Base-by-base conservation (phyloP, 2,888 invertebrate genomes). In the Boloria euphrosyne region DNA sequence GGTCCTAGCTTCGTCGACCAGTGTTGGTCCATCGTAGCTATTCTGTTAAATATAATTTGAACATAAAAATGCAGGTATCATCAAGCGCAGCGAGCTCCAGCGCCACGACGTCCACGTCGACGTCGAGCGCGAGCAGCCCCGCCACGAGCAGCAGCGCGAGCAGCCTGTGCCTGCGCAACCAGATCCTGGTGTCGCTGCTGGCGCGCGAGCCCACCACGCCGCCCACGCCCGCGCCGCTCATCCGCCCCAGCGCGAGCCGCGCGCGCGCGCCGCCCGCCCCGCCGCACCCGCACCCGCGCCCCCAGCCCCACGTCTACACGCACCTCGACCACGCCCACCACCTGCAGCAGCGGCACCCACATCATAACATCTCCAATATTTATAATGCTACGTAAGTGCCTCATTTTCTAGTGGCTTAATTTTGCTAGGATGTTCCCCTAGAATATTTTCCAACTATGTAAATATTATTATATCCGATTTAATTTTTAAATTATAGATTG, bases 111-210 rank as follows among this genome's bases (percentile, higher is more conserved):
- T 67, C 67, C 0, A 81, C 84, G 14, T 93, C 94, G n/a, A 91
- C 93, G 16, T 81, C 87, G 44, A 77, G 82, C 7, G 78, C 84
- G 46, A 79, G 78, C 18, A 88, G 85, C 62, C 84, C 86, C n/a
- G 79, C 81, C 50, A 77, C 82, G 6, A 84, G 80, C 73, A 78
- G 80, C 71, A 78, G 79, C 69, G 75, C 84, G 51, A 88, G 88
- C 74, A 92, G 89, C 73, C 91, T 97, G 60, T 96, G 96, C 86
- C 95, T 96, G 85, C 95, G 95, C 82, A 97, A 97, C 84, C 95
- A 95, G 83, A 97, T 98, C 95, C 92, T 98, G 74, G 97, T 97
- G 49, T 95, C 95, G 52, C 86, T 98, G 76, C 87, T 98, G 80
- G 96, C 96, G 62, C 95, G 96, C 81, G 95, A 96, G 76, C 95